Conservation (phyloP, 2,888 invertebrate genomes). For the Drosophila atroscutellata region DNA sequence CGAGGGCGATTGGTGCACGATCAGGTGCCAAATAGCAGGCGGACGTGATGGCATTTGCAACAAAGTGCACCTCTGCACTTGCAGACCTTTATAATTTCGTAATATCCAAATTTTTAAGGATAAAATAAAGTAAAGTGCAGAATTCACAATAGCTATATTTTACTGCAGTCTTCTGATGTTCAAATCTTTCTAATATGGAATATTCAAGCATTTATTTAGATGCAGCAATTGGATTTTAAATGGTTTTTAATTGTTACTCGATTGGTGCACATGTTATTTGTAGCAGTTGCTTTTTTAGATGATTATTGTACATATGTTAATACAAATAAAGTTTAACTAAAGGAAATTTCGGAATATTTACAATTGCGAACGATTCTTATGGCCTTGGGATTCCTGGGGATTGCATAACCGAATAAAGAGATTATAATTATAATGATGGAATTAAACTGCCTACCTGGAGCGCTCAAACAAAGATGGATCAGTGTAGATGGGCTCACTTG, state of each 20-base stretch:
- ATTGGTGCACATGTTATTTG: background rate
- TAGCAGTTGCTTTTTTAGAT: background rate
- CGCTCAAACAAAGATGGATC: constrained; percentile 96
- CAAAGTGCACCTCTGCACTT: constrained; percentile 70
- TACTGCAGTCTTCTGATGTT: background rate
- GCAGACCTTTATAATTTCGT: constrained; percentile 61
- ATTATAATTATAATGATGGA: constrained; percentile 1
- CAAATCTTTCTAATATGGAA: background rate
- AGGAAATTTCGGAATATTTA: constrained; percentile 52
- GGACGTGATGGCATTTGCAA: constrained; percentile 77
- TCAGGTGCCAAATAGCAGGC: constrained; percentile 72
- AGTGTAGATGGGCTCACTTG: constrained; percentile 96
- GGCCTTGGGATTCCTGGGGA: constrained; percentile 32
- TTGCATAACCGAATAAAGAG: background rate
- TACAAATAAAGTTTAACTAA: background rate
- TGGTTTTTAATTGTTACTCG: background rate
- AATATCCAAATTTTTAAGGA: background rate
- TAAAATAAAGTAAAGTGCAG: background rate
- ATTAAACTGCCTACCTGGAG: constrained; percentile 86
- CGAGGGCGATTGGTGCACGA: constrained; percentile 71
- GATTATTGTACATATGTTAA: constrained; percentile 2
- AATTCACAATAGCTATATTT: background rate
- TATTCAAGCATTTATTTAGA: background rate
- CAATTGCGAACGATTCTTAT: constrained; percentile 53
- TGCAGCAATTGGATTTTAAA: no score